Percentiles rank a stretch among this genome's conserved stretches.
These are phyloP conservation scores for Champsocephalus esox DNA, from an alignment of 2,797 vertebrate species.

Conservation along the genomic window DNA sequence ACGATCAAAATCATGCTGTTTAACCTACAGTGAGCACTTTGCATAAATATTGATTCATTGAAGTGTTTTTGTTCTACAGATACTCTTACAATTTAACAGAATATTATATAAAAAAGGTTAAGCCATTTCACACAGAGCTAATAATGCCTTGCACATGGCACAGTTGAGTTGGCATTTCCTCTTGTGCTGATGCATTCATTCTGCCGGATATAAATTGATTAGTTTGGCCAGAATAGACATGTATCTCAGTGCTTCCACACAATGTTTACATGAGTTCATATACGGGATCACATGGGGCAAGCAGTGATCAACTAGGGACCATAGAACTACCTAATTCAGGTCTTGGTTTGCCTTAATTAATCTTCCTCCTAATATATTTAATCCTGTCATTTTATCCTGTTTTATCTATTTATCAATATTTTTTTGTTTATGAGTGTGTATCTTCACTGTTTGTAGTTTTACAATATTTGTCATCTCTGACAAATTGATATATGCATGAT, in stretches of 20 bases:
- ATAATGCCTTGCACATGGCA: not conserved
- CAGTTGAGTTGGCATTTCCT: not conserved
- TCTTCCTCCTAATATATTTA: not conserved
- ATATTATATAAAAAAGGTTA: not conserved
- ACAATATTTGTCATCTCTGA: not conserved
- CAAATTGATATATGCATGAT: not conserved
- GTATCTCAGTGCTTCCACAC: not conserved
- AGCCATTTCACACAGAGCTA: not conserved
- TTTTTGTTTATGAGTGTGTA: not conserved
- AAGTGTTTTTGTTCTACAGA: not conserved
- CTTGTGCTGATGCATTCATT: not conserved
- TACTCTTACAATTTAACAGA: not conserved
- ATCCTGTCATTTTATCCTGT: not conserved
- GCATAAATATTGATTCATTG: slow-evolving; percentile 2
- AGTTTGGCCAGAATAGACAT: not conserved
- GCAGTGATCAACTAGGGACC: not conserved
- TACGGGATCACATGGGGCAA: not conserved
- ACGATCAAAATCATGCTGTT: not conserved
- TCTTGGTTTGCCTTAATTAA: not conserved
- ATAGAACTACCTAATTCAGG: not conserved
- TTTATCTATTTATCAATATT: not conserved
- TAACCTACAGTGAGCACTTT: not conserved
- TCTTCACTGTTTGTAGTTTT: not conserved
- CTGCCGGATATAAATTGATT: not conserved
- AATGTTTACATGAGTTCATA: not conserved